A percentile compares a stretch with the other conserved stretches of the same genome.
These are phyloP conservation scores for Rana temporaria DNA, from an alignment of 2,113 vertebrate species.

Conservation along the genomic window DNA sequence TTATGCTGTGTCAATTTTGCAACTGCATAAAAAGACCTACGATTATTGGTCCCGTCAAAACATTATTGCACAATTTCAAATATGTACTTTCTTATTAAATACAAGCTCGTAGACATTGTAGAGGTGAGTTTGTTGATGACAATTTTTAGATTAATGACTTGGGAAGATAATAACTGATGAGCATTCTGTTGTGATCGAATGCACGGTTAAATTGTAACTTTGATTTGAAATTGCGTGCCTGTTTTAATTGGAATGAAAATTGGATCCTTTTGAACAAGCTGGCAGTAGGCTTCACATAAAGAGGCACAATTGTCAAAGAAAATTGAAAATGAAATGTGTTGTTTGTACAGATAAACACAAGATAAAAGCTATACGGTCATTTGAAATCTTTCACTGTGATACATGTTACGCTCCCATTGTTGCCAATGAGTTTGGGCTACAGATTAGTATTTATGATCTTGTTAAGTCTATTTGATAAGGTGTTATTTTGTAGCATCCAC, in stretches of 20 bases:
- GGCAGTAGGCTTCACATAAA: conserved; percentile 15
- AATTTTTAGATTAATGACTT: conserved; percentile 20
- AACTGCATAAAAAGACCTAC: no score
- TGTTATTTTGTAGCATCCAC: no score
- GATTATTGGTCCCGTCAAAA: not conserved
- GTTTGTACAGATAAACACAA: conserved; percentile 4
- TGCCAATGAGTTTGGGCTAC: not conserved
- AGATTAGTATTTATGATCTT: not conserved
- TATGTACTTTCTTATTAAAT: no score
- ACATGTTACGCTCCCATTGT: not conserved
- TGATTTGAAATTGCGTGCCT: conserved; percentile 28
- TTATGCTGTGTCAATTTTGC: no score
- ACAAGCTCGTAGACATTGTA: not conserved
- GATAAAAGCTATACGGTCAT: not conserved
- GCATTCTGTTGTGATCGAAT: conserved; percentile 25
- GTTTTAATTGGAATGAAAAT: conserved; percentile 44
- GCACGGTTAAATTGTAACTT: conserved; percentile 16
- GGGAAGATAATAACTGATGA: conserved; percentile 17
- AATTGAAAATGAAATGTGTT: conserved; percentile 29
- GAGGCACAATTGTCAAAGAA: conserved; percentile 4
- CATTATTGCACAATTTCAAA: not conserved
- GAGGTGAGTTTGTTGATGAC: not conserved
- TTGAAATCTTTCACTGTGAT: not conserved
- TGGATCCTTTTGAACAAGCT: conserved; percentile 25
- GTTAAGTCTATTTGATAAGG: not conserved